Evolutionary conservation across 2,888 invertebrate species (phyloP).

Genomic region (Andrena camellia): DNA sequence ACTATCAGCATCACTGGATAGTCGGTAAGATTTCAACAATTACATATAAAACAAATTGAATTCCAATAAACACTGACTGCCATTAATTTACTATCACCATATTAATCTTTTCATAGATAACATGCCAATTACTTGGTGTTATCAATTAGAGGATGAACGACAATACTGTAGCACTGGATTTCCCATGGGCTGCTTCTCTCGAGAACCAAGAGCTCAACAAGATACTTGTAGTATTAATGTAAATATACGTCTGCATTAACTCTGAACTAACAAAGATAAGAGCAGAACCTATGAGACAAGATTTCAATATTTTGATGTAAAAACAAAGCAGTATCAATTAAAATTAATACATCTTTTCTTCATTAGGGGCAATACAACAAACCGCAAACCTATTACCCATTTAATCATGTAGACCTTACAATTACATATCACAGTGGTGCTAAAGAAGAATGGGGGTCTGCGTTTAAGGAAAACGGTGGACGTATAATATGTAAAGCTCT

Average conservation of each 20-base stretch:
- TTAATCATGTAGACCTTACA: slow-evolving; percentile 98
- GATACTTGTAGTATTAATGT: slow-evolving; percentile 80
- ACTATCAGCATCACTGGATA: slow-evolving; percentile 99
- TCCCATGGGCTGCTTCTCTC: slow-evolving; percentile 97
- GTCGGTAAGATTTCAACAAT: slow-evolving; percentile 86
- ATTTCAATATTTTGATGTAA: slow-evolving; percentile 1
- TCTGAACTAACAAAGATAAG: background rate
- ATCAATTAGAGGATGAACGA: slow-evolving; percentile 89
- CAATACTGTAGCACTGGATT: slow-evolving; percentile 98
- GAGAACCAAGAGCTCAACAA: slow-evolving; percentile 82
- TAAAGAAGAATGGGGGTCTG: slow-evolving; percentile 94
- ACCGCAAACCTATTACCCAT: slow-evolving; percentile 94
- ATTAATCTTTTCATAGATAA: slow-evolving; percentile 89
- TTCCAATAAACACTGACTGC: background rate
- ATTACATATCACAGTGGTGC: slow-evolving; percentile 97
- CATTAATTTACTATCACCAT: background rate
- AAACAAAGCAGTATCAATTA: background rate
- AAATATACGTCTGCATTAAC: slow-evolving; percentile 32
- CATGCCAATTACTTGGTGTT: slow-evolving; percentile 99
- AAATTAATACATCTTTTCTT: slow-evolving; percentile 20
- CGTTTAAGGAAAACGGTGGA: slow-evolving; percentile 92
- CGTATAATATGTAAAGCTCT: slow-evolving; percentile 89
- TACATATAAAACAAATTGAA: background rate
- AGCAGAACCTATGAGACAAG: background rate
- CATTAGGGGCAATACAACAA: slow-evolving; percentile 86